Evolutionary conservation across 2,888 invertebrate species (phyloP), one percentile per base, ranked within the genome.

Genomic region (Lochmaea crataegi): DNA sequence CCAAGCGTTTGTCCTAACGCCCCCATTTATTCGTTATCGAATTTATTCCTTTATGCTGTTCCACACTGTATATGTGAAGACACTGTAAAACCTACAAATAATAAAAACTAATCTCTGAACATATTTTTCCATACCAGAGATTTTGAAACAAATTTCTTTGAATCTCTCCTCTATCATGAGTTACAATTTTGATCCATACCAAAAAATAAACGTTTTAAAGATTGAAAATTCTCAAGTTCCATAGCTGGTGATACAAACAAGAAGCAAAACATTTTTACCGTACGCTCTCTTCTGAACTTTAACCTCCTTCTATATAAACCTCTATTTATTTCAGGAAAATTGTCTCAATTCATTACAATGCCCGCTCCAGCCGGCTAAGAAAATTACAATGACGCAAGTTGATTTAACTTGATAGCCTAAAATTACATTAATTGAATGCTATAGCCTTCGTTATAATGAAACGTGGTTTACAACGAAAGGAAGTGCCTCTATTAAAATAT

Each of bases 331-430:
- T 57, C 18, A 60, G 56, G 42, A 67, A 60, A 68, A 60, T 58
- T 68, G 68, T 68, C 68, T 45, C 45, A 68, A 58, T 68, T 26
- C 68, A 58, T 68, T 68, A 68, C 68, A 68, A 58, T 58, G 68
- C 48, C 10, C 48, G 57, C 9, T 57, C 12, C 22, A 26, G 26
- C 22, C 57, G 57, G 57, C 57, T 22, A 26, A 57, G 57, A 26
- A 57, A 22, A 57, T 57, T 57, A 57, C 57, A 57, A 57, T 26
- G 57, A 57, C 18, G 57, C 26, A 12, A 57, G 26, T 26, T 57
- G 26, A 22, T 57, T 57, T 3, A 57, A 57, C 22, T 18, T 26
- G 26, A 57, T 57, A 57, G 57, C 57, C 57, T 57, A 57, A 57
- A 18, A 57, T 57, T 57, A 57, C 12, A 57, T 57, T 57, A 57